phyloP scores from a whole-genome alignment of 2,888 invertebrate species.

The Silvanus unidentatus region DNA sequence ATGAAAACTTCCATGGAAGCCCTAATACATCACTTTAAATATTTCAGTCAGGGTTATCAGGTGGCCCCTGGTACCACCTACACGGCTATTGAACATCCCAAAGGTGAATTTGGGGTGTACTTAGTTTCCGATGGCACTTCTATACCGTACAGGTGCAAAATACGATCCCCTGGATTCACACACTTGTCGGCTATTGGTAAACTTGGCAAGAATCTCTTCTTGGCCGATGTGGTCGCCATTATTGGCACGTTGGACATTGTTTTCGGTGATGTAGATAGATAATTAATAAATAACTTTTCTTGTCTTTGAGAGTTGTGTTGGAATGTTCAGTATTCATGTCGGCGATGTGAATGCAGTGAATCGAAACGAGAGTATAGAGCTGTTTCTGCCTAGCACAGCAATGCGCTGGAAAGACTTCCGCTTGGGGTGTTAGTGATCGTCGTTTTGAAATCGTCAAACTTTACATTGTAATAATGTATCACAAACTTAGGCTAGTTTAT shows the following conservation, averaged over 20 bases:
- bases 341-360: too few species aligned
- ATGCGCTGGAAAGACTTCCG: too few species aligned
- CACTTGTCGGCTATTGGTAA: constrained; percentile 60
- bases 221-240: constrained; percentile 76
- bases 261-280: constrained; percentile 60
- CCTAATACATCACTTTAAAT: constrained; percentile 84
- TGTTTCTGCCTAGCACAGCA: too few species aligned
- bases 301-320: too few species aligned
- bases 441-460: constrained; percentile 19
- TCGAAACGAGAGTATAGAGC: too few species aligned
- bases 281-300: constrained; percentile 24
- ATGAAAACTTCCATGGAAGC: constrained; percentile 89
- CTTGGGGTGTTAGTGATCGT: not conserved
- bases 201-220: constrained; percentile 43
- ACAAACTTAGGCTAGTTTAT: constrained; percentile 35
- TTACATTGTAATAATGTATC: constrained; percentile 36
- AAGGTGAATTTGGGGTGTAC: constrained; percentile 80
- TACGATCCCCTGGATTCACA: constrained; percentile 50
- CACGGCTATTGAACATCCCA: constrained; percentile 78
- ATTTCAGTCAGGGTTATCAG: constrained; percentile 72
- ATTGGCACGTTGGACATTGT: constrained; percentile 63
- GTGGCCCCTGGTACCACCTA: constrained; percentile 84
- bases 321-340: too few species aligned
- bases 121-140: constrained; percentile 78
- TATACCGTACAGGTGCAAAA: constrained; percentile 55